These are phyloP conservation scores for Typhlichthys eigenmanni DNA, from an alignment of 2,797 vertebrate genomes.

Conservation along the genomic window DNA sequence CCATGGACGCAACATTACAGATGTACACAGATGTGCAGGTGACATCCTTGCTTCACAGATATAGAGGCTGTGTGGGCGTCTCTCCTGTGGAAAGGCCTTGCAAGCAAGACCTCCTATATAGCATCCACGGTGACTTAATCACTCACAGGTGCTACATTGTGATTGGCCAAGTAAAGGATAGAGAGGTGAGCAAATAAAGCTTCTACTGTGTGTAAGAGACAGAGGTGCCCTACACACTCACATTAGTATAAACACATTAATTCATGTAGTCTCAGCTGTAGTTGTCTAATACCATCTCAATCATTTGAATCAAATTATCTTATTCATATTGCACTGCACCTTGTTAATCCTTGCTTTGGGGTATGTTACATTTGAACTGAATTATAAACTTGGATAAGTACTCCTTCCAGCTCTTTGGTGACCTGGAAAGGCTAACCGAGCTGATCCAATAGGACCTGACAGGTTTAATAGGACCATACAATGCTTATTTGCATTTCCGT, in stretches of 20 bases:
- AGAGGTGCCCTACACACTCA: too few species aligned
- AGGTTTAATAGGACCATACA: slow-evolving; percentile 11
- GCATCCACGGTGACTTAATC: slow-evolving; percentile 13
- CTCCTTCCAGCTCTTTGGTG: slow-evolving; percentile 8
- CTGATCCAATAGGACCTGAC: slow-evolving; percentile 25
- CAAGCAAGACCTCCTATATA: slow-evolving; percentile 19
- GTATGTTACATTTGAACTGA: neutral
- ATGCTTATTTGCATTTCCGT: slow-evolving; percentile 25
- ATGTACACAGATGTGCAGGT: too few species aligned
- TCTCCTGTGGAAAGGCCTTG: slow-evolving; percentile 6
- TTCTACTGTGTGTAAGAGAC: too few species aligned
- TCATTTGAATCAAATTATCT: neutral
- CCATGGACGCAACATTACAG: too few species aligned
- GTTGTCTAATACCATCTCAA: neutral
- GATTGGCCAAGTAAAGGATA: slow-evolving; percentile 27
- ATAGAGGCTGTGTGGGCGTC: neutral
- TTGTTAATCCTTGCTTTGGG: neutral
- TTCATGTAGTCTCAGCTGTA: neutral
- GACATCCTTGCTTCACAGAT: too few species aligned
- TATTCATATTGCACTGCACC: neutral
- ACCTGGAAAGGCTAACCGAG: slow-evolving; percentile 26
- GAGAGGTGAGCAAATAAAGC: too few species aligned
- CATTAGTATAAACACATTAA: too few species aligned
- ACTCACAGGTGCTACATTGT: slow-evolving; percentile 28
- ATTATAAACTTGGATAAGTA: slow-evolving; percentile 3